phyloP scores from a whole-genome alignment of 2,888 invertebrate species.

The Sylvicola cinctus region DNA sequence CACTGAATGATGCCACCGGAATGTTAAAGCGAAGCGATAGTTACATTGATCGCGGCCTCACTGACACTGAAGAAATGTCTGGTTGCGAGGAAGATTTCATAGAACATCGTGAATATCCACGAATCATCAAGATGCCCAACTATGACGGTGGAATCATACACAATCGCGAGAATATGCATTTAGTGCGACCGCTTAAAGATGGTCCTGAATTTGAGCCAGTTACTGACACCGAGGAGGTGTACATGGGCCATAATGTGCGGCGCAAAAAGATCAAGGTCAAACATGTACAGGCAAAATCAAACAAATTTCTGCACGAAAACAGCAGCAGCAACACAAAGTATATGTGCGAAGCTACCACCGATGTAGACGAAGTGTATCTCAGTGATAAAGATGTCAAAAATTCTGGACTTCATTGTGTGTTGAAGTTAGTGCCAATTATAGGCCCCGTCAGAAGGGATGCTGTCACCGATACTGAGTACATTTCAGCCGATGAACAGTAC shows the following conservation, averaged over 20 bases:
- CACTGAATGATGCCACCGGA: conserved; percentile 21
- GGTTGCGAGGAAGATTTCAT: conserved; percentile 19
- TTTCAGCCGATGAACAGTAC: conserved; percentile 21
- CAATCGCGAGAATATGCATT: conserved; percentile 9
- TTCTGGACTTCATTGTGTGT: too few relatives aligned
- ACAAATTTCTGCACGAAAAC: background rate
- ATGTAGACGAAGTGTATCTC: conserved; percentile 14
- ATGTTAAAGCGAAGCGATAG: conserved; percentile 16
- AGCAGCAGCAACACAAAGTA: conserved; percentile 4
- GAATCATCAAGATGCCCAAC: conserved; percentile 10
- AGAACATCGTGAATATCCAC: conserved; percentile 5
- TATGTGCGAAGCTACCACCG: conserved; percentile 10
- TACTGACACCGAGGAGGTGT: conserved; percentile 29
- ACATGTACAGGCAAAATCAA: conserved; percentile 4
- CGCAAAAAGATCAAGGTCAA: conserved; percentile 20
- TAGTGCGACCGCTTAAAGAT: conserved; percentile 8
- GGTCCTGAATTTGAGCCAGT: conserved; percentile 16
- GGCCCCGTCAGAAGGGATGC: conserved; percentile 7
- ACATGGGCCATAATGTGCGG: conserved; percentile 14
- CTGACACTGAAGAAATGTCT: conserved; percentile 24
- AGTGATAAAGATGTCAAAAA: conserved; percentile 1
- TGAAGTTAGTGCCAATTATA: conserved; percentile 1
- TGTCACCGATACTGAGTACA: conserved; percentile 26
- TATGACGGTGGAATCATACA: conserved; percentile 14
- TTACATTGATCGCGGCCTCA: conserved; percentile 13